Evolutionary conservation across 2,888 invertebrate species (phyloP), one percentile per base, ranked within the genome.

Genomic region (Caenorhabditis sp.): DNA sequence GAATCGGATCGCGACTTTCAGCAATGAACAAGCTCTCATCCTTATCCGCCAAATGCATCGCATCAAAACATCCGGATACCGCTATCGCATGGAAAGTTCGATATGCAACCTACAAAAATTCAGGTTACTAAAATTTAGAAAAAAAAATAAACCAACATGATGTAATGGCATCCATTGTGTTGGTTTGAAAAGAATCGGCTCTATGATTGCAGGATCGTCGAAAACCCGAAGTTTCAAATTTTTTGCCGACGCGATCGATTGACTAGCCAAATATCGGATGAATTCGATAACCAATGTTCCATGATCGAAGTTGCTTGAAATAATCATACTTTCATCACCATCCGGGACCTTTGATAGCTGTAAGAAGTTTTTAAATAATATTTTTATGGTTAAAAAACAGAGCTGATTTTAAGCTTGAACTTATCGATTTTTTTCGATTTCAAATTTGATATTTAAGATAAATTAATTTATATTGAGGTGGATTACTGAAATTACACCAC

Each of bases 41-140:
- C 1, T 52, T 43, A 10, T 60, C 56, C 1, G 43, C 38, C 36
- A 78, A 20, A 59, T 62, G 73, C 20, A 81, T 58, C 1, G 77
- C 65, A 52, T 80, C 76, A 54, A 82, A 80, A 5, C 76, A 53
- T 10, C 80, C 81, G 23, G 78, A 76, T 0, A 83, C 67, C 0
- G 81, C 71, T 10, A 83, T 57, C 8, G 76, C 65, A 59, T 79
- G 81, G 57, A 77, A 77, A 1, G 83, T 71, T 60, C 78, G 77
- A 58, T 76, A 82, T n/a, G 83, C 80, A 27, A 77, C 52, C 80
- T 80, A 63, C 57, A 66, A 52, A 0, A 26, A 36, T 36, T 10
- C 5, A 36, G 10, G 10, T 36, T 36, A 36, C 10, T 10, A 36
- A 36, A 8, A 5, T 52, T 3, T 25, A 3, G 26, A 14, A 4